A percentile compares a stretch with the other conserved stretches of the same genome.
Conservation (phyloP, 2,113 vertebrate genomes). For the Chaenogobius annularis region DNA sequence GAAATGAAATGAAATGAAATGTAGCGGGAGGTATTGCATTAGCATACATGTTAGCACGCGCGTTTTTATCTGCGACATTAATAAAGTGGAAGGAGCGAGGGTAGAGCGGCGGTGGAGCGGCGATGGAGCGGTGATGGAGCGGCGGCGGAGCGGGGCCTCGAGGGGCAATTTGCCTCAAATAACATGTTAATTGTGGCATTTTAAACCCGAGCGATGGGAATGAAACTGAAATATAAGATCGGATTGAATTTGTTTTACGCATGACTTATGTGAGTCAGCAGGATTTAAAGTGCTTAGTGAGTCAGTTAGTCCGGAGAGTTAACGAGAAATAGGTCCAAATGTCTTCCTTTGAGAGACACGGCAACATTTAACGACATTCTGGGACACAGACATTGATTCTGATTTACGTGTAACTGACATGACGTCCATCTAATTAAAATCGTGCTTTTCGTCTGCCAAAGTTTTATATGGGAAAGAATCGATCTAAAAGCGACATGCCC, state of each 20-base stretch:
- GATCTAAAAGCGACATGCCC: too few species aligned
- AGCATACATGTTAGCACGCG: conserved; percentile 54
- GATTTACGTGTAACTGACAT: too few species aligned
- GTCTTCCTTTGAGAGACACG: neutral
- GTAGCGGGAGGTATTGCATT: conserved; percentile 53
- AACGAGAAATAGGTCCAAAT: neutral
- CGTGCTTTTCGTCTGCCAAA: too few species aligned
- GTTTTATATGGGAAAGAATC: too few species aligned
- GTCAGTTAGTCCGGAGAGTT: neutral
- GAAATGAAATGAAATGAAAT: conserved; percentile 67
- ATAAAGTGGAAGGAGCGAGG: conserved; percentile 20
- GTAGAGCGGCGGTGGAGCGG: conserved; percentile 12
- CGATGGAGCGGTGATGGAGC: conserved; percentile 15
- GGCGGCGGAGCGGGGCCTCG: neutral
- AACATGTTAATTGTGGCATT: conserved; percentile 6
- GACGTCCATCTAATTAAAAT: too few species aligned
- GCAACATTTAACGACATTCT: too few species aligned
- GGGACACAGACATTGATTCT: too few species aligned
- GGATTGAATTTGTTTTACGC: neutral
- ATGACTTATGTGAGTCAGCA: neutral
- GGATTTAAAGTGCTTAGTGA: neutral
- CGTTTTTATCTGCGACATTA: conserved; percentile 50
- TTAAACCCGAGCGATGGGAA: neutral
- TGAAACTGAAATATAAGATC: neutral
- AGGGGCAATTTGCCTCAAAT: neutral